Conservation (phyloP, 2,113 vertebrate genomes). For the Proteles cristata region DNA sequence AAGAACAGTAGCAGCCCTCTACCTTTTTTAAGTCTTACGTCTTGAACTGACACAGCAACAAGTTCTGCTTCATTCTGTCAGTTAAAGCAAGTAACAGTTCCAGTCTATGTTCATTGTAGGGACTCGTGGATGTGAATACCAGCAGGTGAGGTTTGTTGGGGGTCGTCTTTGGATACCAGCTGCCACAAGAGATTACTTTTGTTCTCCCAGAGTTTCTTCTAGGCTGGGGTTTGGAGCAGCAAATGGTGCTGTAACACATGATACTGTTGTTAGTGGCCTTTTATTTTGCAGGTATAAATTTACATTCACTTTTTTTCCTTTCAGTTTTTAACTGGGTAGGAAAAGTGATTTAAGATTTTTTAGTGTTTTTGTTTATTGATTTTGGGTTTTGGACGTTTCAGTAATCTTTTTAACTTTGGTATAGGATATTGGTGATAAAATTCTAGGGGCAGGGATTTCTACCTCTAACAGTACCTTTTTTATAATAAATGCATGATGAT, state of each 20-base stretch:
- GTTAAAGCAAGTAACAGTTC: background rate
- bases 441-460: background rate
- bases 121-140: background rate
- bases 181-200: background rate
- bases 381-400: constrained; percentile 13
- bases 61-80: background rate
- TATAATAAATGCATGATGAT: background rate
- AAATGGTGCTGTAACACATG: background rate
- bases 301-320: background rate
- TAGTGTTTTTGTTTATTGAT: constrained; percentile 13
- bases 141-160: background rate
- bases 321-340: background rate
- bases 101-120: background rate
- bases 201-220: background rate
- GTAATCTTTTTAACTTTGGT: background rate
- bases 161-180: background rate
- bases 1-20: constrained; percentile 1
- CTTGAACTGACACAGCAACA: background rate
- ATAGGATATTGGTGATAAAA: background rate
- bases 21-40: background rate
- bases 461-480: background rate
- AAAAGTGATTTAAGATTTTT: background rate
- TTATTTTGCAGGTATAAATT: background rate
- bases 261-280: background rate
- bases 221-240: background rate